A percentile compares a stretch with the other conserved stretches of the same genome.
phyloP scores from a whole-genome alignment of 2,888 invertebrate species.

The Listrodromus nycthemerus region DNA sequence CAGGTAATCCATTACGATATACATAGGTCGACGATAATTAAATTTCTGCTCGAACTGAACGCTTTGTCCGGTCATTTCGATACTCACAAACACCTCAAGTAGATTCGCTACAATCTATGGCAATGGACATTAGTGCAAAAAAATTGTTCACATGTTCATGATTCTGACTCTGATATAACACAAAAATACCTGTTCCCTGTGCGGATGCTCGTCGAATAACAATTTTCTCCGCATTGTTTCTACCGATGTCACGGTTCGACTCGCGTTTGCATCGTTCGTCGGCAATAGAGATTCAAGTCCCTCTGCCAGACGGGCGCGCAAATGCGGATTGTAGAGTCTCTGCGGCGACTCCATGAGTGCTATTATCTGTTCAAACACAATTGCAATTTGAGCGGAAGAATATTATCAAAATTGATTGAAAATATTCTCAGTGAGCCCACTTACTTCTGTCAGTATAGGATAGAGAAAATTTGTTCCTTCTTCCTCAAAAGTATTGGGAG shows the following conservation, averaged over 20 bases:
- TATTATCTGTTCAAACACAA: slow-evolving; percentile 86
- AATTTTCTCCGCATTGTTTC: slow-evolving; percentile 89
- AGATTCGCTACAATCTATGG: slow-evolving; percentile 91
- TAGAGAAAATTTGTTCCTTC: slow-evolving; percentile 88
- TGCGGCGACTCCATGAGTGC: slow-evolving; percentile 95
- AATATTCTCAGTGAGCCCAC: slow-evolving; percentile 19
- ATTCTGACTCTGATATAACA: neutral
- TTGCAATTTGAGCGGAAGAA: slow-evolving; percentile 10
- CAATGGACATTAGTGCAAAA: neutral
- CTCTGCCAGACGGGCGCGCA: slow-evolving; percentile 95
- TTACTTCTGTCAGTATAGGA: slow-evolving; percentile 89
- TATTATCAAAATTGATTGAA: neutral
- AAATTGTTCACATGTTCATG: neutral
- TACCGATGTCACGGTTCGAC: slow-evolving; percentile 82
- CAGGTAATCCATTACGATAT: slow-evolving; percentile 95
- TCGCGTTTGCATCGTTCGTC: slow-evolving; percentile 86
- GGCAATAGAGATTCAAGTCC: slow-evolving; percentile 95
- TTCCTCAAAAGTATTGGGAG: slow-evolving; percentile 88
- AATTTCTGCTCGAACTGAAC: slow-evolving; percentile 99
- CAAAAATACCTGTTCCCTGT: slow-evolving; percentile 87
- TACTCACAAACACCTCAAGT: slow-evolving; percentile 97
- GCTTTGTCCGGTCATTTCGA: slow-evolving; percentile 98
- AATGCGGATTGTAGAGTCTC: slow-evolving; percentile 95
- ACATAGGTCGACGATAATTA: slow-evolving; percentile 98
- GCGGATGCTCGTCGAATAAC: slow-evolving; percentile 91